Percentiles rank a stretch among this genome's conserved stretches.
These are phyloP conservation scores for Perca schrenkii DNA, from an alignment of 2,113 vertebrate species.

Conservation along the genomic window DNA sequence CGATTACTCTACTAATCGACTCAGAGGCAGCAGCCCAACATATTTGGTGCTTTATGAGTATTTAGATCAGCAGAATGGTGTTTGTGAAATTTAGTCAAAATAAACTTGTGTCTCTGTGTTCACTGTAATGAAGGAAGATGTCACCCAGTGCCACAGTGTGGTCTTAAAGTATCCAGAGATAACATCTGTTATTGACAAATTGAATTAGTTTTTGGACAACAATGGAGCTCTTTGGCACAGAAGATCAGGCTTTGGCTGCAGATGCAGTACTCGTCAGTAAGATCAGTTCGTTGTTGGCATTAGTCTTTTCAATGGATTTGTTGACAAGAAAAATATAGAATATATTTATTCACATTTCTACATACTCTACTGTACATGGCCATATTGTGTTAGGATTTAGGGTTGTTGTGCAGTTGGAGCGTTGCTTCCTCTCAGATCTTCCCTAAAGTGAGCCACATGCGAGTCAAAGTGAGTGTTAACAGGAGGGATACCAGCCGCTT, in stretches of 20 bases:
- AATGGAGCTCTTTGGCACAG: neutral
- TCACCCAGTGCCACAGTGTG: neutral
- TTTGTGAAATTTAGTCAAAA: no score
- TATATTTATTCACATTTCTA: conserved; percentile 8
- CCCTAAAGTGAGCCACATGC: conserved; percentile 65
- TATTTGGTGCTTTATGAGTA: no score
- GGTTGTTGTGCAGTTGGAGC: conserved; percentile 37
- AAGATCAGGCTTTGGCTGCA: neutral
- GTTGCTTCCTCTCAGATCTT: conserved; percentile 64
- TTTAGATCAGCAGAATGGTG: no score
- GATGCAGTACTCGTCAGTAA: neutral
- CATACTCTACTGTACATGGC: conserved; percentile 2
- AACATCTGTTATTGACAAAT: no score
- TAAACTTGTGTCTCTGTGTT: no score
- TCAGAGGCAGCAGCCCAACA: no score
- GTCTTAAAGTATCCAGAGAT: no score
- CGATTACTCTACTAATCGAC: no score
- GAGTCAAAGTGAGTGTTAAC: conserved; percentile 72
- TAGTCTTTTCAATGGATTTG: neutral
- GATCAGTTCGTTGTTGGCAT: neutral
- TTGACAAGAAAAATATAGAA: conserved; percentile 6
- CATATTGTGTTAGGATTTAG: conserved; percentile 1
- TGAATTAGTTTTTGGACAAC: neutral
- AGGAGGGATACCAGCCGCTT: conserved; percentile 62
- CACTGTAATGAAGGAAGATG: no score